phyloP scores from a whole-genome alignment of 2,797 vertebrate genomes.

The Lepus townsendii region DNA sequence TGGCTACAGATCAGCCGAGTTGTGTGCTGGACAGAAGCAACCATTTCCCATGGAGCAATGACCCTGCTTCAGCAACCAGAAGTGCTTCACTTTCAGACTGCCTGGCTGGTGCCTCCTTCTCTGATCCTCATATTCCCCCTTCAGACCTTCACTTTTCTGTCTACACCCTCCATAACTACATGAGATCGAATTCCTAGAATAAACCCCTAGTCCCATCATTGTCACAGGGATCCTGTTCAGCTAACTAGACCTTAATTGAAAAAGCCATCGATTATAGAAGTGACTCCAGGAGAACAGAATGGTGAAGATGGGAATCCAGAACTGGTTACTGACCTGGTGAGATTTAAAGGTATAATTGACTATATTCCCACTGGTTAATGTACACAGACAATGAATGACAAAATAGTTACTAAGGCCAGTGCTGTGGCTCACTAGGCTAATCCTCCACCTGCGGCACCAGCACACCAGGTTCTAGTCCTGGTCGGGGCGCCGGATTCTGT shows the following conservation, averaged over 20 bases:
- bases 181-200: background rate
- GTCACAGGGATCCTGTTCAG: background rate
- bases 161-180: background rate
- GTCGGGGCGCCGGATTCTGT: too few species aligned
- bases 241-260: background rate
- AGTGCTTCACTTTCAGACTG: background rate
- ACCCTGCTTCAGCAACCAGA: background rate
- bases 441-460: too few species aligned
- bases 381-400: background rate
- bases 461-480: too few species aligned
- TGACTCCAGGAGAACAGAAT: background rate
- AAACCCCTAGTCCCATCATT: background rate
- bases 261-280: background rate
- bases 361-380: background rate
- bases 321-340: background rate
- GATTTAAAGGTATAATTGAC: background rate
- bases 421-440: too few species aligned
- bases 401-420: background rate
- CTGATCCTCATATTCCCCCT: background rate
- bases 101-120: background rate
- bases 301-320: background rate
- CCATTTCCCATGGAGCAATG: background rate
- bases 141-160: background rate
- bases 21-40: background rate
- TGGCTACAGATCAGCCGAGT: background rate